Evolutionary conservation across 2,113 vertebrate species (phyloP).

Genomic region (Apaloderma vittatum): DNA sequence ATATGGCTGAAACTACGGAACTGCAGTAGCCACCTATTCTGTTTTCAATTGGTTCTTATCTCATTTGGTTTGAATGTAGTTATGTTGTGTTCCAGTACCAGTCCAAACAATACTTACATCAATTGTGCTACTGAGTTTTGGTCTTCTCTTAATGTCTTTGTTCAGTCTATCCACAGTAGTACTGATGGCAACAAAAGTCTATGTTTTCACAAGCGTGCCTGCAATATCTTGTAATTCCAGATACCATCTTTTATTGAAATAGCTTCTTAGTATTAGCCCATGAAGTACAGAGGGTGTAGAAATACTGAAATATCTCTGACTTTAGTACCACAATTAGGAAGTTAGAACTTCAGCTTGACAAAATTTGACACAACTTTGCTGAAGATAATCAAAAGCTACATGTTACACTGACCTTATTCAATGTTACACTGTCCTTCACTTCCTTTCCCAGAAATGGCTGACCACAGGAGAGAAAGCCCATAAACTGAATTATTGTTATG

Average conservation of each 20-base stretch:
- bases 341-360: neutral
- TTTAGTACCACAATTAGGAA: neutral
- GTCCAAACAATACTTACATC: neutral
- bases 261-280: neutral
- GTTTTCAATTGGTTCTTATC: neutral
- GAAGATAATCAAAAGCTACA: neutral
- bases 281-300: neutral
- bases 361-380: neutral
- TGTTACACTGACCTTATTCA: neutral
- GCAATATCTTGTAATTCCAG: neutral
- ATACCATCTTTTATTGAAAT: neutral
- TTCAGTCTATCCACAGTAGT: neutral
- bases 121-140: neutral
- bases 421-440: fast-evolving
- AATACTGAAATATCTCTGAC: neutral
- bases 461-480: neutral
- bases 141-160: neutral
- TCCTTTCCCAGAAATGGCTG: neutral
- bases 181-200: neutral
- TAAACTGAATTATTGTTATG: neutral
- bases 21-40: neutral
- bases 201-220: neutral
- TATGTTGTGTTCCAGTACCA: neutral
- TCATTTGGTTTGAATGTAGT: neutral
- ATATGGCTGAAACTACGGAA: neutral